Evolutionary conservation across 2,888 invertebrate genomes (phyloP).

Genomic region (Leptura quadrifasciata): DNA sequence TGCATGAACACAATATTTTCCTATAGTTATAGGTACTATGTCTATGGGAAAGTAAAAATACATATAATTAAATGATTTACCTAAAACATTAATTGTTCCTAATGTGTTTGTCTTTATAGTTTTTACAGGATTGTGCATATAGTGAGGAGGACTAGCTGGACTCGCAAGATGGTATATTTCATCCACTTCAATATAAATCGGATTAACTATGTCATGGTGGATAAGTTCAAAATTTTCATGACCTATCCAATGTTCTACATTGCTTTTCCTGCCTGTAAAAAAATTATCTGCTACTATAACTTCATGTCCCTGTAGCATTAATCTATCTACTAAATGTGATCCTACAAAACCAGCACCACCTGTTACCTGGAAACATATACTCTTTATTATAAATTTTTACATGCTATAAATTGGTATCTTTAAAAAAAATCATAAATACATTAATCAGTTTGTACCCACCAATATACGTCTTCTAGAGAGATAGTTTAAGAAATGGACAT

Average conservation of each 20-base stretch:
- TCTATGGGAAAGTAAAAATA: no score
- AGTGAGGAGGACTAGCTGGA: slow-evolving; percentile 99
- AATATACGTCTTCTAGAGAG: slow-evolving; percentile 94
- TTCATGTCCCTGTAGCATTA: slow-evolving; percentile 97
- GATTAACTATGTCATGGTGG: slow-evolving; percentile 99
- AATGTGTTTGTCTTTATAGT: slow-evolving; percentile 99
- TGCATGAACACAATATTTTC: no score
- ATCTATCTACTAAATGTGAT: slow-evolving; percentile 95
- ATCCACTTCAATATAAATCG: slow-evolving; percentile 96
- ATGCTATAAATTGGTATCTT: no score
- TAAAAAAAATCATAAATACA: no score
- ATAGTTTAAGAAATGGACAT: slow-evolving; percentile 94
- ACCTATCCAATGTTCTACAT: slow-evolving; percentile 99
- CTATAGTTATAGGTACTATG: no score
- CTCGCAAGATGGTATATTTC: slow-evolving; percentile 99
- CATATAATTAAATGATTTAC: slow-evolving; percentile 73
- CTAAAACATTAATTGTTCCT: slow-evolving; percentile 95
- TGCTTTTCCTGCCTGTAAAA: slow-evolving; percentile 97
- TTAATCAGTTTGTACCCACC: slow-evolving; percentile 74
- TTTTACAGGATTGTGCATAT: slow-evolving; percentile 99
- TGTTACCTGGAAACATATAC: slow-evolving; percentile 80
- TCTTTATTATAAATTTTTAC: no score
- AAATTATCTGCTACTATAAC: slow-evolving; percentile 98
- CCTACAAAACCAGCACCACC: slow-evolving; percentile 99
- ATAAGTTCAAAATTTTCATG: slow-evolving; percentile 99